These are phyloP conservation scores for Nemotelus pantherinus DNA, from an alignment of 2,888 invertebrate genomes.

Conservation along the genomic window DNA sequence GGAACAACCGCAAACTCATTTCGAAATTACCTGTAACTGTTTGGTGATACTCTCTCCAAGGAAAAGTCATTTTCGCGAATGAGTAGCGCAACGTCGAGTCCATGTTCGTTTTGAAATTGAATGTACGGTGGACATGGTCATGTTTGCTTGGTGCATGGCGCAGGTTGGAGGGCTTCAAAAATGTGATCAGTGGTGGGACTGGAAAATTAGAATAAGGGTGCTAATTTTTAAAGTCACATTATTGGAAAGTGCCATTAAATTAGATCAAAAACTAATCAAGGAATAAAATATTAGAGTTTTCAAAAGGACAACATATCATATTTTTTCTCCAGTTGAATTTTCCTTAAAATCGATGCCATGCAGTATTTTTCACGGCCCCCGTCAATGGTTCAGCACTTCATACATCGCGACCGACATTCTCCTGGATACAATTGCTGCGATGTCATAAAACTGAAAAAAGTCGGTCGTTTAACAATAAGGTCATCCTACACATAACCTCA, in stretches of 20 bases:
- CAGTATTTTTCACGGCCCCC: no score
- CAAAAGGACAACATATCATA: no score
- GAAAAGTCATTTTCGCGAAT: not conserved
- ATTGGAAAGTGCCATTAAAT: no score
- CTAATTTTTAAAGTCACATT: no score
- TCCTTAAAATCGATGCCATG: no score
- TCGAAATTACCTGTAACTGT: constrained; percentile 24
- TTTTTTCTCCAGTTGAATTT: no score
- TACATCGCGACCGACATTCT: not conserved
- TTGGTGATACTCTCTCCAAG: no score
- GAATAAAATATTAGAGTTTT: no score
- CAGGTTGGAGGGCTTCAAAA: no score
- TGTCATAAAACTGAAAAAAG: constrained; percentile 39
- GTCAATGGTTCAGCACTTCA: no score
- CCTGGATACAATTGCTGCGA: constrained; percentile 7
- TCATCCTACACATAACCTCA: constrained; percentile 47
- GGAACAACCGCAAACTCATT: constrained; percentile 32
- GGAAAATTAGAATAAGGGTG: not conserved
- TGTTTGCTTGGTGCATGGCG: no score
- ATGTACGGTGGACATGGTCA: not conserved
- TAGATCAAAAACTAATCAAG: no score
- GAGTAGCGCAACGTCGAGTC: not conserved
- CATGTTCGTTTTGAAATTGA: not conserved
- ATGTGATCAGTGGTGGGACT: not conserved
- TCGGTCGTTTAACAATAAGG: constrained; percentile 49